Base-by-base conservation (phyloP, 2,113 vertebrate species). In the Malurus alboscapulatus region DNA sequence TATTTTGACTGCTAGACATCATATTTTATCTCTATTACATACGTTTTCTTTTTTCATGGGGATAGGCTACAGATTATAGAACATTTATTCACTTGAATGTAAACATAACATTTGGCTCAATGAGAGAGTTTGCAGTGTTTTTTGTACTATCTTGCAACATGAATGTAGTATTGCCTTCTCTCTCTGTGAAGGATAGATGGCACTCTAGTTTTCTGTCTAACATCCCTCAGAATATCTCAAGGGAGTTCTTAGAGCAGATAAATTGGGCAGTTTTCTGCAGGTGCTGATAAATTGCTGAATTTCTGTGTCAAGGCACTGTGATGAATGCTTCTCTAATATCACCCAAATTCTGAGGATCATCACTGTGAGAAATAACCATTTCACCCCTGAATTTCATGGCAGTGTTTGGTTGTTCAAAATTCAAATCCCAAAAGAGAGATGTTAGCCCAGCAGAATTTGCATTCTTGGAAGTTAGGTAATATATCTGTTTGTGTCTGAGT, bases 291-390 rank as follows among this genome's bases (percentile, higher is more conserved):
- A 55, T 24, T 11, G 30, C 26, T 44, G 21, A 57, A 40, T 57
- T 88, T 69, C 30, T 83, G 18, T 25, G 32, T 9, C 34, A 79
- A 79, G 42, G 57, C 22, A 44, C 12, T 3, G 5, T 17, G 24
- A 53, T 7, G 17, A 34, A 34, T 25, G 9, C 6, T 36, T 55
- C 59, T 59, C 14, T 47, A 42, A 83, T n/a, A 40, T 8, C n/a
- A 48, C 16, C 8, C 57, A 82, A 0, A 44, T n/a, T 61, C 36
- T 73, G 54, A 94, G 30, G 32, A 38, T 29, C 22, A 25, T 59
- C 25, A 32, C 4, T 1, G 0, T 57, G 51, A 25, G 21, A 74
- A 11, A 5, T 38, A n/a, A 66, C 4, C 1, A 3, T 69, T 78
- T 75, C 18, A 75, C 7, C 8, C 25, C 34, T 38, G 29, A 54